Percentiles rank a stretch among this genome's conserved stretches.
Evolutionary conservation across 2,797 vertebrate species (phyloP).

Genomic region (Amazona finschi): DNA sequence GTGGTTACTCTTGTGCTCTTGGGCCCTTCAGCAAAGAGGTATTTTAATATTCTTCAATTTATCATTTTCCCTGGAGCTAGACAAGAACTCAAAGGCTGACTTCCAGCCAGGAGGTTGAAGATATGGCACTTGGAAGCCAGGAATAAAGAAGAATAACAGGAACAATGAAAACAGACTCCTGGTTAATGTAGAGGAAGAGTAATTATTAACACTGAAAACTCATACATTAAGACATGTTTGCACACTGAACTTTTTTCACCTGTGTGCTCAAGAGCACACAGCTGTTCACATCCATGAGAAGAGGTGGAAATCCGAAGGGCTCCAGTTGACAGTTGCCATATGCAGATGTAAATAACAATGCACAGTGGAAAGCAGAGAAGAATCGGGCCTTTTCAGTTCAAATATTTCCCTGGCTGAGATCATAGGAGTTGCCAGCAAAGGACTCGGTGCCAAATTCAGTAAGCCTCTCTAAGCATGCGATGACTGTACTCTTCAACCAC

Average conservation of each 20-base stretch:
- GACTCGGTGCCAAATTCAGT: constrained; percentile 22
- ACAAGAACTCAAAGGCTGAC: neutral
- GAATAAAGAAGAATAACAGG: neutral
- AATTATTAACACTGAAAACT: neutral
- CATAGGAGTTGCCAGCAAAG: neutral
- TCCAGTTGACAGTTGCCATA: neutral
- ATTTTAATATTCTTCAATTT: constrained; percentile 16
- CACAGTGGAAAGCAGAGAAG: neutral
- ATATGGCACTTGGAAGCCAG: neutral
- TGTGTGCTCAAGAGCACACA: neutral
- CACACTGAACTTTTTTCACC: neutral
- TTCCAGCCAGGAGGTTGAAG: constrained; percentile 14
- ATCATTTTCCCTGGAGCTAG: neutral
- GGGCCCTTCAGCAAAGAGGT: neutral
- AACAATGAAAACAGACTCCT: neutral
- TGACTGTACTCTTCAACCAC: constrained; percentile 20
- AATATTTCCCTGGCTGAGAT: neutral
- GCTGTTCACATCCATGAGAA: neutral
- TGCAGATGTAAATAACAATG: neutral
- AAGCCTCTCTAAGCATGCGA: constrained; percentile 25
- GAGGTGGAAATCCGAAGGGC: neutral
- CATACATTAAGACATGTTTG: neutral
- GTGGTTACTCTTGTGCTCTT: neutral
- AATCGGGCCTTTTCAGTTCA: neutral
- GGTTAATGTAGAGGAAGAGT: neutral